Percentiles rank a stretch among this genome's conserved stretches.
Evolutionary conservation across 2,113 vertebrate species (phyloP).

Genomic region (Siniperca knerii): DNA sequence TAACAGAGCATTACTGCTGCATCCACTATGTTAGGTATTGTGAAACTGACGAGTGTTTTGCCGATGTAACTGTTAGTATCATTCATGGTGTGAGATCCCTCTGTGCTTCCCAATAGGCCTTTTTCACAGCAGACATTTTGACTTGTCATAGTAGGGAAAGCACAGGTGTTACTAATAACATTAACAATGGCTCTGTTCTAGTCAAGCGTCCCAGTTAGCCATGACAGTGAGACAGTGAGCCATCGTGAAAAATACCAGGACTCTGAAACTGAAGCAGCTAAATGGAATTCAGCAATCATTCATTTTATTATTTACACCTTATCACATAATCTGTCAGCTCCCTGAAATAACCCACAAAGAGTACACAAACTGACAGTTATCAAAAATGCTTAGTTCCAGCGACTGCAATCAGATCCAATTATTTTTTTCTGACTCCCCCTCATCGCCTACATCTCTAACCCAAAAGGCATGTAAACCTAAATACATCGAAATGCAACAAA

Average conservation of each 20-base stretch:
- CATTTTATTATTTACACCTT: neutral
- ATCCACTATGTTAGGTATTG: too few species aligned
- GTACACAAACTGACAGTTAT: neutral
- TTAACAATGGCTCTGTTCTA: too few species aligned
- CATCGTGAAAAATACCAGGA: neutral
- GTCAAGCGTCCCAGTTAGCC: too few species aligned
- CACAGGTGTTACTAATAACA: too few species aligned
- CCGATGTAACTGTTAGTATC: neutral
- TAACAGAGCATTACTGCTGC: neutral
- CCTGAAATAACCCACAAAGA: neutral
- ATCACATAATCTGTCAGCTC: neutral
- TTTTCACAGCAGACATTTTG: neutral
- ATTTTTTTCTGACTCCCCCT: neutral
- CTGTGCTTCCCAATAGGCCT: neutral
- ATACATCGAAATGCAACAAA: neutral
- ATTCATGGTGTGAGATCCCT: neutral
- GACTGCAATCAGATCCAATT: neutral
- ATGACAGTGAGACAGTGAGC: too few species aligned
- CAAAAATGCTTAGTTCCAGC: neutral
- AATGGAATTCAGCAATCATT: neutral
- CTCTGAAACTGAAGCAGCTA: neutral
- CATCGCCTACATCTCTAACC: neutral
- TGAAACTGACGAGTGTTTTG: neutral
- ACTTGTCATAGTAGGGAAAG: neutral
- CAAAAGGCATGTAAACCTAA: neutral